Base-by-base conservation (phyloP, 2,113 vertebrate genomes). In the Malurus cyaneus region DNA sequence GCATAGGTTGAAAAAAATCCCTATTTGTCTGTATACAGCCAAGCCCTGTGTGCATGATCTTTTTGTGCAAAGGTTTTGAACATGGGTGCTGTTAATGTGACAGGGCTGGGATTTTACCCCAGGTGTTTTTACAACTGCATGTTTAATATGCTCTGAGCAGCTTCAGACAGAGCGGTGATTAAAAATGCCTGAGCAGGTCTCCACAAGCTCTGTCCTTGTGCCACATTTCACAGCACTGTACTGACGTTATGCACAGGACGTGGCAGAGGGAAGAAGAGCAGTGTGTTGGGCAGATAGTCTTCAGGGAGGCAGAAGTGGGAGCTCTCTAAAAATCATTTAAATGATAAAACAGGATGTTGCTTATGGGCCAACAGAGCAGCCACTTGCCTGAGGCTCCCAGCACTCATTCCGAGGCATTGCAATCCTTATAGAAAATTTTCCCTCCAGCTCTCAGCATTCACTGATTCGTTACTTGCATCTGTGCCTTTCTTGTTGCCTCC, bases 121-220 rank as follows among this genome's bases (percentile, higher is more conserved):
- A 64, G 76, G 91, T 39, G 31, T 64, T 92, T 91, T 86, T 72
- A 78, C 57, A 67, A 74, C 73, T 88, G n/a, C 36, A 1, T 90
- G 28, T 36, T 39, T 95, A 88, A 93, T 86, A n/a, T 94, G 47
- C 52, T 91, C 44, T 16, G 41, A 92, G 66, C 61, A 89, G 61
- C 70, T 87, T 91, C 88, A 95, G 84, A 56, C 36, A 79, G 54
- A 50, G 7, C 25, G 29, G 36, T 0, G 3, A 86, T 86, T 84
- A 69, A 76, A 94, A 90, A 86, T 86, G 28, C 81, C 67, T 76
- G 76, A 56, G 80, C 94, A 78, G 56, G 76, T 90, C 67, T 83
- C 50, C 36, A 70, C 71, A 88, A 46, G 93, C 3, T 7, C 52
- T 72, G 53, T 89, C 50, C 66, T 54, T 39, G 28, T 65, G 54